Base-by-base conservation (phyloP, 1,140 invertebrate genomes). In the Procambarus virginalis region DNA sequence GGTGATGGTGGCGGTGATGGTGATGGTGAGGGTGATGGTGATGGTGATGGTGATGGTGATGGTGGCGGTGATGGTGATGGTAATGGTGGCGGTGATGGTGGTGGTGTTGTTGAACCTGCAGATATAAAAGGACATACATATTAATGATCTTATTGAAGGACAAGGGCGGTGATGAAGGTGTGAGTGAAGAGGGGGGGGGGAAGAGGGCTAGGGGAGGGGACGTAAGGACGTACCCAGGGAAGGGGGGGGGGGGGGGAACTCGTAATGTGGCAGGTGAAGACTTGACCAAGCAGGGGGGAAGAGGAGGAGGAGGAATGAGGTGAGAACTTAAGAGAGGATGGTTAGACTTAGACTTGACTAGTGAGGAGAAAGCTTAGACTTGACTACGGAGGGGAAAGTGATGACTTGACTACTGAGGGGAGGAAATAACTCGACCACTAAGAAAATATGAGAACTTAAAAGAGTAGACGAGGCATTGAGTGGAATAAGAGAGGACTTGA, bases 61-160 rank as follows among this genome's bases (percentile, higher is more conserved):
- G 34, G 34, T 34, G 34, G 34, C 1, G 64, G 64, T 68, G 64
- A 2, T 68, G 64, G 34, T 34, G 34, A 1, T 34, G 34, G 34
- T 34, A 1, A 34, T 34, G 55, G 8, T 58, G 55, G 2, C 2
- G 76, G 14, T 5, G 34, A 8, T 46, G 20, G 34, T 34, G 34
- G 34, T 34, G 34, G 34, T 34, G 34, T 34, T 70, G 70, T 55
- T 77, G 70, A 76, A 5, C 70, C n/a, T 49, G 49, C 34, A 46
- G 22, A n/a, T 20, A 68, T 86, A 86, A 86, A 86, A 34, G 75
- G 84, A 86, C 84, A 86, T 86, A 45, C 84, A 86, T 86, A 78
- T 86, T 85, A 85, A 78, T 86, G 84, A 86, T 49, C 84, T 85
- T 78, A 60, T 86, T 77, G 84, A 77, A 78, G 84, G 84, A 78